A percentile compares a stretch with the other conserved stretches of the same genome.
These are phyloP conservation scores for Selene dorsalis DNA, from an alignment of 2,797 vertebrate species.

Conservation along the genomic window DNA sequence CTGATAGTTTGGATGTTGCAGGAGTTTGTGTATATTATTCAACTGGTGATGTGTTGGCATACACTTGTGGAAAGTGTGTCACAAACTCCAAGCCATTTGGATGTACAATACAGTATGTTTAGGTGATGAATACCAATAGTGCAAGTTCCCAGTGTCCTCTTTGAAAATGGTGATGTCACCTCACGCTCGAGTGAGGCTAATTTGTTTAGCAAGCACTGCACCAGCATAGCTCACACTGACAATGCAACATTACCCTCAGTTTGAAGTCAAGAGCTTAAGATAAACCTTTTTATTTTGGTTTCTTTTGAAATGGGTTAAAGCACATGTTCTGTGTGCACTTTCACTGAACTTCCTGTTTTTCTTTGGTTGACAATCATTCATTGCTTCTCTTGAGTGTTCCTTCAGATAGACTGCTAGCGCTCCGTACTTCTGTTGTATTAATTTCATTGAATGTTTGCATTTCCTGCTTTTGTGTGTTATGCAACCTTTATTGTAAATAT, in stretches of 20 bases:
- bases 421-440: constrained; percentile 61
- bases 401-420: constrained; percentile 61
- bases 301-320: constrained; percentile 43
- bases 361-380: constrained; percentile 82
- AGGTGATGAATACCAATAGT: constrained; percentile 42
- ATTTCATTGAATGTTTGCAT: constrained; percentile 76
- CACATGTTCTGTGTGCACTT: constrained; percentile 56
- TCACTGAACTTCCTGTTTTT: constrained; percentile 45
- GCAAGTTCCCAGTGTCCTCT: constrained; percentile 50
- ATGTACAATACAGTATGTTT: constrained; percentile 51
- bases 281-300: constrained; percentile 38
- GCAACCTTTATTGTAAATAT: constrained; percentile 86
- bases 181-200: constrained; percentile 62
- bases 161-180: constrained; percentile 73
- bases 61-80: constrained; percentile 20
- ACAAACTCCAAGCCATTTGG: constrained; percentile 43
- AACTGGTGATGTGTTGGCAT: constrained; percentile 36
- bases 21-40: constrained; percentile 60
- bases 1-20: constrained; percentile 41
- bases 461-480: constrained; percentile 80
- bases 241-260: constrained; percentile 45
- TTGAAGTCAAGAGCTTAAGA: constrained; percentile 28
- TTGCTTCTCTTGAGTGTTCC: constrained; percentile 65
- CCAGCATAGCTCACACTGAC: constrained; percentile 68
- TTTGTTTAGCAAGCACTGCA: constrained; percentile 61